A percentile compares a stretch with the other conserved stretches of the same genome.
These are phyloP conservation scores for Capitulum mitella DNA, from an alignment of 2,888 invertebrate species.

Conservation along the genomic window DNA sequence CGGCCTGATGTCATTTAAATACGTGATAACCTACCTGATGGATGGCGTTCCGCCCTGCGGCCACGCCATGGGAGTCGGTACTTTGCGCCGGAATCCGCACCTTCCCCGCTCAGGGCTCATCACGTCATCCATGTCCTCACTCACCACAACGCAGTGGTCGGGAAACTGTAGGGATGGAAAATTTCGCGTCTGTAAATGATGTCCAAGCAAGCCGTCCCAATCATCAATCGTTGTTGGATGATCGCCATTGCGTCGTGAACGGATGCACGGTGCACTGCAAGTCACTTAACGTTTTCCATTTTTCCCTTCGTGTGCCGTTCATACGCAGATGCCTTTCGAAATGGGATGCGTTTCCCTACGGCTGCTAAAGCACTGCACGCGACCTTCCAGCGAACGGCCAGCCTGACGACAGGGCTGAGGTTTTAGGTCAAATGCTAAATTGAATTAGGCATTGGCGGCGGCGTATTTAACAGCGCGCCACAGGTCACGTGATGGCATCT, in stretches of 20 bases:
- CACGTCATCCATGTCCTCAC: too few relatives aligned
- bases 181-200: too few relatives aligned
- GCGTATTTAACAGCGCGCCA: too few relatives aligned
- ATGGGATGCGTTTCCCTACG: neutral
- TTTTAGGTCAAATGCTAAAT: too few relatives aligned
- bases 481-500: too few relatives aligned
- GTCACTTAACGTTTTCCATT: neutral
- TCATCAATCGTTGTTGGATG: neutral
- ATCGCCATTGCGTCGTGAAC: neutral
- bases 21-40: neutral
- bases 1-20: conserved; percentile 18
- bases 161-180: too few relatives aligned
- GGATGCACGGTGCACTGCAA: neutral
- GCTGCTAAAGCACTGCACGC: neutral
- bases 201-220: neutral
- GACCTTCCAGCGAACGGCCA: neutral
- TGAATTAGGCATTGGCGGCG: too few relatives aligned
- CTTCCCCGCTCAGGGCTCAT: too few relatives aligned
- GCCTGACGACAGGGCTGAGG: neutral
- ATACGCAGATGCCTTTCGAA: neutral
- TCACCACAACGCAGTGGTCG: too few relatives aligned
- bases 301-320: neutral
- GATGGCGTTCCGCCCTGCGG: neutral
- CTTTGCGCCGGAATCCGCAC: too few relatives aligned
- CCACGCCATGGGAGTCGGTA: neutral